Evolutionary conservation across 2,888 invertebrate species (phyloP).

Genomic region (Tholera decimalis): DNA sequence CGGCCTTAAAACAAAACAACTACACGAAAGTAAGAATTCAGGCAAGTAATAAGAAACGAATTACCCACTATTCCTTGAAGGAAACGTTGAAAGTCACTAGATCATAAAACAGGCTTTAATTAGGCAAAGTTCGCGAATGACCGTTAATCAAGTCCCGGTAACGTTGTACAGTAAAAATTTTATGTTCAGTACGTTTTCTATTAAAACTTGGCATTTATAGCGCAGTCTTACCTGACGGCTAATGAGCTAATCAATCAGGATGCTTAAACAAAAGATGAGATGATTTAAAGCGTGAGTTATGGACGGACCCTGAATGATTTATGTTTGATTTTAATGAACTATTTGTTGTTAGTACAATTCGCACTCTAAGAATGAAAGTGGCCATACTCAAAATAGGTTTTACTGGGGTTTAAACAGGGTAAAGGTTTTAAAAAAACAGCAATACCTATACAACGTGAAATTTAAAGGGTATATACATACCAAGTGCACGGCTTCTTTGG

Average conservation of each 20-base stretch:
- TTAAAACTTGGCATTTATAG: conserved; percentile 62
- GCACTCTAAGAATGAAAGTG: no score
- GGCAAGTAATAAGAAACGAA: conserved; percentile 32
- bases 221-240: conserved; percentile 22
- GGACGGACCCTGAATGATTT: background rate
- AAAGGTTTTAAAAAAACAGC: no score
- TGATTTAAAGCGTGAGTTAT: conserved; percentile 13
- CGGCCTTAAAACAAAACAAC: conserved; percentile 27
- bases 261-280: conserved; percentile 28
- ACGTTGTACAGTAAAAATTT: conserved; percentile 57
- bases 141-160: conserved; percentile 58
- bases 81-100: conserved; percentile 46
- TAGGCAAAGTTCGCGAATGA: conserved; percentile 51
- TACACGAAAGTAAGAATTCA: conserved; percentile 33
- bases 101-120: conserved; percentile 62
- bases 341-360: background rate
- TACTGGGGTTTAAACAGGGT: no score
- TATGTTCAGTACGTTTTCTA: conserved; percentile 63
- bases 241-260: conserved; percentile 49
- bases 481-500: no score
- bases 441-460: no score
- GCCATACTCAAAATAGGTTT: no score
- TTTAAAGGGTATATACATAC: no score
- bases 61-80: conserved; percentile 32
- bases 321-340: background rate